phyloP scores from a whole-genome alignment of 2,113 vertebrate genomes.

The Chlamydotis undulata region DNA sequence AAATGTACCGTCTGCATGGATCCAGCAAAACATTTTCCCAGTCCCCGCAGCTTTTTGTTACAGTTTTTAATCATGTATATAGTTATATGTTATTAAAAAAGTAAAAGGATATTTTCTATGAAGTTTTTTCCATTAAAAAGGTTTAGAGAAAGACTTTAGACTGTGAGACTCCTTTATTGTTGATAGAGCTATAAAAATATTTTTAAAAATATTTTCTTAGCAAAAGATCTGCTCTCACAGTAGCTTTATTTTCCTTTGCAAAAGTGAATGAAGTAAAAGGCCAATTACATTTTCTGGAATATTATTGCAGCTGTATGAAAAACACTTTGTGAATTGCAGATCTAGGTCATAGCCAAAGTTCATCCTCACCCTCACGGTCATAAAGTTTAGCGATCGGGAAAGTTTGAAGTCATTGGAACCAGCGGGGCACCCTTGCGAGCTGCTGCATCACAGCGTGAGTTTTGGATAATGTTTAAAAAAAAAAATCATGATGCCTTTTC shows the following conservation, averaged over 20 bases:
- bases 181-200: slow-evolving; percentile 49
- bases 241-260: slow-evolving; percentile 70
- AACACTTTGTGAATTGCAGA: slow-evolving; percentile 43
- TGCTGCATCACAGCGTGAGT: slow-evolving; percentile 28
- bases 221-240: slow-evolving; percentile 46
- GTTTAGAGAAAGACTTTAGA: slow-evolving; percentile 68
- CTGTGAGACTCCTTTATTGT: slow-evolving; percentile 61
- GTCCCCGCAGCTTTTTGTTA: slow-evolving; percentile 74
- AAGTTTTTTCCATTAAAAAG: slow-evolving; percentile 78
- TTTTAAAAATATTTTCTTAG: slow-evolving; percentile 39
- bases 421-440: not conserved
- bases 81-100: slow-evolving; percentile 85
- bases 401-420: slow-evolving; percentile 30
- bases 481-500: not conserved
- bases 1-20: slow-evolving; percentile 39
- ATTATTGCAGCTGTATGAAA: slow-evolving; percentile 62
- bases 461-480: slow-evolving; percentile 19
- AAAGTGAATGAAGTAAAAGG: slow-evolving; percentile 52
- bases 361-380: slow-evolving; percentile 22
- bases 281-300: slow-evolving; percentile 27
- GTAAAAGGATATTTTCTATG: slow-evolving; percentile 77
- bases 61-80: slow-evolving; percentile 83
- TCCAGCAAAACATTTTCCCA: slow-evolving; percentile 31
- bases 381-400: slow-evolving; percentile 33
- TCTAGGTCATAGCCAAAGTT: slow-evolving; percentile 53